Evolutionary conservation across 2,888 invertebrate genomes (phyloP).

Genomic region (Palloptera scutellata): DNA sequence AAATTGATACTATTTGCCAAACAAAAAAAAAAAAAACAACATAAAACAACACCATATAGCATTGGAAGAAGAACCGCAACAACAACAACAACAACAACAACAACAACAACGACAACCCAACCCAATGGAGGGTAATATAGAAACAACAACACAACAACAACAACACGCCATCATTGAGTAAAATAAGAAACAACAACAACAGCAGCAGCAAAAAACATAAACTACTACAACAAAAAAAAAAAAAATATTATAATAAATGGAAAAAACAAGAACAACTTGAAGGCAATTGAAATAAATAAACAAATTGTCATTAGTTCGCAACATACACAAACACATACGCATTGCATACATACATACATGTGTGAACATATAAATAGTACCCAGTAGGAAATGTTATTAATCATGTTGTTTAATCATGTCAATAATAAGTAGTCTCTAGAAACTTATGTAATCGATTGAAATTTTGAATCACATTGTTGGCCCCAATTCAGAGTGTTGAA

Average conservation of each 20-base stretch:
- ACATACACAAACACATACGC: slow-evolving; percentile 1
- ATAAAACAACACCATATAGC: too few relatives aligned
- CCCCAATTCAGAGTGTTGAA: too few relatives aligned
- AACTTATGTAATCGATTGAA: too few relatives aligned
- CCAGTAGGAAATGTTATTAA: too few relatives aligned
- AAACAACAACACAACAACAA: neutral
- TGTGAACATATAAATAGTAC: too few relatives aligned
- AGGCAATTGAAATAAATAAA: slow-evolving; percentile 30
- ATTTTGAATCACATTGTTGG: too few relatives aligned
- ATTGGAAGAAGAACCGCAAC: too few relatives aligned
- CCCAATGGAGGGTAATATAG: neutral
- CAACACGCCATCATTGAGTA: neutral
- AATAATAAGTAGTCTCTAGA: too few relatives aligned
- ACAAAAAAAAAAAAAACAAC: too few relatives aligned
- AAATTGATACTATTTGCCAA: too few relatives aligned
- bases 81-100: too few relatives aligned
- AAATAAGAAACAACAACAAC: slow-evolving; percentile 6
- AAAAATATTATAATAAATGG: neutral
- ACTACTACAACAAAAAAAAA: slow-evolving; percentile 7
- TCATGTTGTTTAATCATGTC: too few relatives aligned
- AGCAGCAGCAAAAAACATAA: slow-evolving; percentile 17
- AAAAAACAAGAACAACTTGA: slow-evolving; percentile 25
- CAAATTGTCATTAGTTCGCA: slow-evolving; percentile 31
- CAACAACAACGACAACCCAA: neutral
- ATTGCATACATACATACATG: neutral